A percentile compares a stretch with the other conserved stretches of the same genome.
Conservation (phyloP, 2,113 vertebrate species). For the Chamaea fasciata region DNA sequence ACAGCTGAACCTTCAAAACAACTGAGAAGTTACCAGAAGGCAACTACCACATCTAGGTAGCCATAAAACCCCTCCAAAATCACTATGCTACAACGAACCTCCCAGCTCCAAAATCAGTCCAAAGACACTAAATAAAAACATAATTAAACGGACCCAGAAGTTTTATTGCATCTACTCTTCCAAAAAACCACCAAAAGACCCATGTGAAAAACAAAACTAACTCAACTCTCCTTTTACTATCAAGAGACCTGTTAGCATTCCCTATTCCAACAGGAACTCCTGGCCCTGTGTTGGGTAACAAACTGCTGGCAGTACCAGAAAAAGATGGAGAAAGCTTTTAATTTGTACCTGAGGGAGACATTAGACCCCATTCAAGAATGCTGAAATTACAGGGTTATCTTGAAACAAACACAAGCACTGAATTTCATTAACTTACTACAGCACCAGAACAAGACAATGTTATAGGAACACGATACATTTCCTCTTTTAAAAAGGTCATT, state of each 20-base stretch:
- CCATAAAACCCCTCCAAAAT: background rate
- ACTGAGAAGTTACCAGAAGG: background rate
- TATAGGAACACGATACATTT: background rate
- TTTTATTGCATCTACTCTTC: background rate
- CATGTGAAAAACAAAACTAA: background rate
- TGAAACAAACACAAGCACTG: background rate
- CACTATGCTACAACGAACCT: background rate
- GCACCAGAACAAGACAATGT: background rate
- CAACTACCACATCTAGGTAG: background rate
- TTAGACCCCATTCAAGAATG: background rate
- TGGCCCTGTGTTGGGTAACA: background rate
- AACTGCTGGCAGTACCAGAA: fast-evolving
- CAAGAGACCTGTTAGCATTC: background rate
- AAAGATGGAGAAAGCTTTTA: fast-evolving
- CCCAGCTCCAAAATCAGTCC: background rate
- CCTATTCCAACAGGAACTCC: background rate
- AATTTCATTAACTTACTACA: background rate
- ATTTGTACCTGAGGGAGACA: background rate
- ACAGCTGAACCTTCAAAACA: background rate
- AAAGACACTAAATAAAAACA: background rate
- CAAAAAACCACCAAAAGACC: fast-evolving
- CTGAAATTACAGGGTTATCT: background rate
- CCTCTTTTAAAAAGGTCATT: background rate
- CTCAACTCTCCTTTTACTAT: background rate
- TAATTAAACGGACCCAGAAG: background rate